phyloP scores from a whole-genome alignment of 2,797 vertebrate genomes.

The Aselliscus stoliczkanus region DNA sequence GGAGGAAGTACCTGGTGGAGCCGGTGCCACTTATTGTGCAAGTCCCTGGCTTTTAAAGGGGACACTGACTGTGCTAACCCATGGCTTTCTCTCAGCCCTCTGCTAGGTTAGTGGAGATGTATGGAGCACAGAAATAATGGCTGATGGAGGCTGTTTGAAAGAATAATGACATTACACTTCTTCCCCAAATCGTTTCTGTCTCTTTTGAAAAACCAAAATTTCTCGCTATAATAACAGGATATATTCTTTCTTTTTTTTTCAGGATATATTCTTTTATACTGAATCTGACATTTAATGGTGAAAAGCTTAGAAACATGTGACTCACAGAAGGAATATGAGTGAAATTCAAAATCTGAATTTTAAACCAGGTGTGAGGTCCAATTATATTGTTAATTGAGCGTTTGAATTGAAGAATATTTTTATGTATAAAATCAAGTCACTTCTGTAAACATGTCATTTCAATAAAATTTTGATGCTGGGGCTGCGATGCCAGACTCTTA shows the following conservation, averaged over 20 bases:
- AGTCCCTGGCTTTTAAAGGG: not conserved
- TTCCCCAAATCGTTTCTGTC: not conserved
- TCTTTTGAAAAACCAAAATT: not conserved
- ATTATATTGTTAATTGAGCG: not conserved
- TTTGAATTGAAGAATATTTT: not conserved
- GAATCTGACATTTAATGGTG: not conserved
- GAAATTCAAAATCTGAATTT: not conserved
- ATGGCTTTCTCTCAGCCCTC: not conserved
- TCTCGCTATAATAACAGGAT: not conserved
- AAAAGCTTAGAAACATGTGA: not conserved
- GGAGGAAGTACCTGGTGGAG: not conserved
- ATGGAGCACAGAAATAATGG: not conserved
- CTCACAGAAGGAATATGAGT: not conserved
- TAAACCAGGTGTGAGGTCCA: not conserved
- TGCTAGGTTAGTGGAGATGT: no score
- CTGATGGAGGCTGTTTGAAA: not conserved
- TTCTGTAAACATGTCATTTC: not conserved
- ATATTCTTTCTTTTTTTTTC: no score
- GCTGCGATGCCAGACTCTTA: not conserved
- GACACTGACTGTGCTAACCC: not conserved
- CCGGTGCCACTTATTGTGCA: not conserved
- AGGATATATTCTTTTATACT: not conserved
- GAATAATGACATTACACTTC: not conserved
- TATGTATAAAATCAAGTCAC: not conserved
- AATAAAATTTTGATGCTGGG: not conserved